Conservation (phyloP, 2,888 invertebrate species). For the Eumacrocentrus americanus region DNA sequence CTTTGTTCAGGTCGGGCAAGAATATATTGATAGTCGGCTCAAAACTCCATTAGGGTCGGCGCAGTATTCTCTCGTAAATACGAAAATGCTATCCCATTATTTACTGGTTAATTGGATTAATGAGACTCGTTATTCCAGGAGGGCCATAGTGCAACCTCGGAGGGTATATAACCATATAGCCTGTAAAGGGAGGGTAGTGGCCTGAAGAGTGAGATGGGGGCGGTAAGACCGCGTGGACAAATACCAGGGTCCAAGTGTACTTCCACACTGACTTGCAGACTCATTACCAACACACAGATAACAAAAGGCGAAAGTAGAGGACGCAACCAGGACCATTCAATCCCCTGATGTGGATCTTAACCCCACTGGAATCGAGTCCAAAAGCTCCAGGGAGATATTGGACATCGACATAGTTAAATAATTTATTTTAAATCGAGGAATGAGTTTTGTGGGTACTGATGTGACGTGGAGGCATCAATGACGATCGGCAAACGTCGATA, state of each 20-base stretch:
- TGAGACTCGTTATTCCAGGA: conserved; percentile 61
- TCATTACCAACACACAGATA: conserved; percentile 21
- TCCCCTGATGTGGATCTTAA: conserved; percentile 9
- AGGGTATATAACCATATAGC: not conserved
- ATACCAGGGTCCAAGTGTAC: conserved; percentile 35
- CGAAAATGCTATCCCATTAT: conserved; percentile 62
- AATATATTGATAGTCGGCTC: conserved; percentile 63
- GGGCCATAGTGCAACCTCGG: conserved; percentile 36
- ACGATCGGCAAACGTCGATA: conserved; percentile 35
- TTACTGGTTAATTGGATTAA: conserved; percentile 63
- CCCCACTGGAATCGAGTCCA: too few relatives aligned
- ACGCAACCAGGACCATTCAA: too few relatives aligned
- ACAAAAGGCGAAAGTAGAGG: too few relatives aligned
- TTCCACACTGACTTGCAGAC: conserved; percentile 1
- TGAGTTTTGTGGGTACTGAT: too few relatives aligned
- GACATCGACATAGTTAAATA: too few relatives aligned
- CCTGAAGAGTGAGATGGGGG: conserved; percentile 29
- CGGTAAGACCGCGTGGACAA: conserved; percentile 42
- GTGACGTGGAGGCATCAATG: too few relatives aligned
- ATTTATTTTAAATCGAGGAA: not conserved
- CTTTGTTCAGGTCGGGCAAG: conserved; percentile 50
- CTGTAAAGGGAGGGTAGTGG: conserved; percentile 2
- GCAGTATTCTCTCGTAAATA: conserved; percentile 60
- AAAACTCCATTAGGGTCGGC: conserved; percentile 60
- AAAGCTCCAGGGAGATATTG: not conserved